Percentiles rank a stretch among this genome's conserved stretches.
These are phyloP conservation scores for Drosophila antonietae DNA, from an alignment of 2,888 invertebrate genomes.

Conservation along the genomic window DNA sequence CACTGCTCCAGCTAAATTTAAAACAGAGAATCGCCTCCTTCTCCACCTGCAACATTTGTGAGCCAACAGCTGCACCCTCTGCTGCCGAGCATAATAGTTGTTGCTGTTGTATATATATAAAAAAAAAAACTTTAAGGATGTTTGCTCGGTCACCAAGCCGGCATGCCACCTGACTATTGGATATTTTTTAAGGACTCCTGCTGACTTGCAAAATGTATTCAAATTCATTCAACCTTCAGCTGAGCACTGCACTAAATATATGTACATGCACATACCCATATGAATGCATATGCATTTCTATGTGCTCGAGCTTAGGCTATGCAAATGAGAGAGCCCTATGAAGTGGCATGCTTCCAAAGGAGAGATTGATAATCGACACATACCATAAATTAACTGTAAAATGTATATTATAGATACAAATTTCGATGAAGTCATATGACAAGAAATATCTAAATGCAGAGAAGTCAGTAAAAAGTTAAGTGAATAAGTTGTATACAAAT, in stretches of 20 bases:
- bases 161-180: constrained; percentile 11
- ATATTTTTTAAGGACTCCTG: constrained; percentile 20
- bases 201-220: constrained; percentile 73
- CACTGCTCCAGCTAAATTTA: constrained; percentile 27
- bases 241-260: constrained; percentile 56
- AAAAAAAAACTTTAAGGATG: constrained; percentile 31
- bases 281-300: constrained; percentile 11
- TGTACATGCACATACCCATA: constrained; percentile 16
- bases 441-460: not conserved
- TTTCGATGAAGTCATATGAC: not conserved
- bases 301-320: constrained; percentile 34
- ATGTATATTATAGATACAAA: not conserved
- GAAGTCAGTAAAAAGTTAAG: no score
- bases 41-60: constrained; percentile 33
- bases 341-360: constrained; percentile 20
- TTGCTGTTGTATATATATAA: constrained; percentile 26
- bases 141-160: constrained; percentile 34
- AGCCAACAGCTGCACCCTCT: constrained; percentile 12
- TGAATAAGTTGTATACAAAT: no score
- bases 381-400: not conserved
- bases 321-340: constrained; percentile 39
- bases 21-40: constrained; percentile 39
- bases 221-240: constrained; percentile 73
- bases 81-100: constrained; percentile 28
- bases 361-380: constrained; percentile 47